Conservation (phyloP, 2,888 invertebrate species). For the Norana najaformis region DNA sequence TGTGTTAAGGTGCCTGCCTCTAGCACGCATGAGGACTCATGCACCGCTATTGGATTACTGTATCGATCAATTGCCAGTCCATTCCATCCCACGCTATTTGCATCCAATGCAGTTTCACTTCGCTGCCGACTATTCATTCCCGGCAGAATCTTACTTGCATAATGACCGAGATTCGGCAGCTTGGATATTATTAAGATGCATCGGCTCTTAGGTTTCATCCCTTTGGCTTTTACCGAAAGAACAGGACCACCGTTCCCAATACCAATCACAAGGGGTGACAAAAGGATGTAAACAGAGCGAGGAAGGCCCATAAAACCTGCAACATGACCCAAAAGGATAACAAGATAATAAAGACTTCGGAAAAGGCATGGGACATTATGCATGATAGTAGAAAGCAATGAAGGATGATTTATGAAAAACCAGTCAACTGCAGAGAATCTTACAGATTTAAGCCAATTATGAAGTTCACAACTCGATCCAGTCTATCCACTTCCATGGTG, state of each 20-base stretch:
- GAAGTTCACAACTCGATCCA: neutral
- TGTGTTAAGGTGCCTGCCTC: neutral
- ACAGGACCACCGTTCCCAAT: neutral
- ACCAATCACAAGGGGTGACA: neutral
- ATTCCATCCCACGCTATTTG: neutral
- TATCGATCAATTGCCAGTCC: neutral
- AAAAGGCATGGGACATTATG: neutral
- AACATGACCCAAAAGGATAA: neutral
- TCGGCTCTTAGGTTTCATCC: neutral
- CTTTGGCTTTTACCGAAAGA: neutral
- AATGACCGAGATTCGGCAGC: neutral
- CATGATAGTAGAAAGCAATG: neutral
- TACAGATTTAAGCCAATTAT: neutral
- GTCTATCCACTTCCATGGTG: too few relatives aligned
- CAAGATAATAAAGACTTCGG: neutral
- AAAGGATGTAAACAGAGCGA: neutral
- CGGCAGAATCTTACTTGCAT: neutral
- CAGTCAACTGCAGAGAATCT: constrained; percentile 5
- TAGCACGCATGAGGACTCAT: neutral
- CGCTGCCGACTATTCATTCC: neutral
- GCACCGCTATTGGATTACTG: neutral
- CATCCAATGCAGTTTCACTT: neutral
- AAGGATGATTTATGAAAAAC: neutral
- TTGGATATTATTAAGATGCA: constrained; percentile 13
- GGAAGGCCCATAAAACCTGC: neutral